Percentiles rank a stretch among this genome's conserved stretches.
These are phyloP conservation scores for Papilio xuthus DNA, from an alignment of 1,140 invertebrate species.

Conservation along the genomic window DNA sequence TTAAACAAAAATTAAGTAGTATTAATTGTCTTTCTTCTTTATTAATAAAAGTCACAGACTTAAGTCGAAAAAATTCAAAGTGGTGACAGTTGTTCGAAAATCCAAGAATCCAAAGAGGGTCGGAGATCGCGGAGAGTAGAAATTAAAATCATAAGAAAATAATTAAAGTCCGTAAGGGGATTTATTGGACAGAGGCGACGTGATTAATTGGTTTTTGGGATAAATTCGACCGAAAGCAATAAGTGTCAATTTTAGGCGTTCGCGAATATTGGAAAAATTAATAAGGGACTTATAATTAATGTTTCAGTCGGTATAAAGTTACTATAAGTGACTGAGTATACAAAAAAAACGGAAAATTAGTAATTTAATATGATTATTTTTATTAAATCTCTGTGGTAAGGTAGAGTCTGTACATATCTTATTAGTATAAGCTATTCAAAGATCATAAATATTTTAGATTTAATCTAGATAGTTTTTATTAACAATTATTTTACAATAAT, in stretches of 20 bases:
- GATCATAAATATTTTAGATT: no score
- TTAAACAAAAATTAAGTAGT: slow-evolving; percentile 81
- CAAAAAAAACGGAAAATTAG: background rate
- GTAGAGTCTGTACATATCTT: background rate
- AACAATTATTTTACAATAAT: no score
- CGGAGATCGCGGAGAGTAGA: slow-evolving; percentile 51
- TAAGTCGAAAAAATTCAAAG: slow-evolving; percentile 68
- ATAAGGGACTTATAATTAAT: slow-evolving; percentile 66
- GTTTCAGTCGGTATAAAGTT: slow-evolving; percentile 35
- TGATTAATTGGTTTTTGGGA: slow-evolving; percentile 78
- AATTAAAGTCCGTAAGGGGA: slow-evolving; percentile 80
- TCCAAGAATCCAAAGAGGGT: slow-evolving; percentile 65
- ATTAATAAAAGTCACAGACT: slow-evolving; percentile 78
- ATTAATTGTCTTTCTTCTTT: slow-evolving; percentile 79
- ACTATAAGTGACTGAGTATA: slow-evolving; percentile 15
- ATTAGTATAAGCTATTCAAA: no score
- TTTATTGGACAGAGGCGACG: slow-evolving; percentile 78
- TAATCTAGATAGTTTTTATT: no score
- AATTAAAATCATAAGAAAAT: slow-evolving; percentile 82
- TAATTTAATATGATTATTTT: background rate
- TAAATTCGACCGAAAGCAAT: slow-evolving; percentile 73
- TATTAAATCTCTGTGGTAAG: background rate
- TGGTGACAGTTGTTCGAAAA: slow-evolving; percentile 78
- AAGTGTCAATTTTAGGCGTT: slow-evolving; percentile 76
- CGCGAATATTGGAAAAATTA: slow-evolving; percentile 64